phyloP scores from a whole-genome alignment of 2,113 vertebrate genomes.

The Myotis brandtii region DNA sequence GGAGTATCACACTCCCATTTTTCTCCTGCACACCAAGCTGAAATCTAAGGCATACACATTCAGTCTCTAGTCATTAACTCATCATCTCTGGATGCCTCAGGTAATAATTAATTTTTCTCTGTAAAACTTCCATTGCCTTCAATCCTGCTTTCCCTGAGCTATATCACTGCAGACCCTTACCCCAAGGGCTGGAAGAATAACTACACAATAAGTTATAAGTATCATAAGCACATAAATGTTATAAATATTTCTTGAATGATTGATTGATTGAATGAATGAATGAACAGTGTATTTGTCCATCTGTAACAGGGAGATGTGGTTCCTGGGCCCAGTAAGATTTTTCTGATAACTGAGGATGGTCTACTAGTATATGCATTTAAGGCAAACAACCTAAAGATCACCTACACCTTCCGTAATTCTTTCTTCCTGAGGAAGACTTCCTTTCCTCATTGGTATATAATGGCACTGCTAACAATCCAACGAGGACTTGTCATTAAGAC shows the following conservation, averaged over 20 bases:
- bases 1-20: background rate
- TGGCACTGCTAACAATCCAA: too few species aligned
- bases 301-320: background rate
- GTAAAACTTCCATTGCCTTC: background rate
- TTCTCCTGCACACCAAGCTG: background rate
- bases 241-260: background rate
- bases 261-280: background rate
- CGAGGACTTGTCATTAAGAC: too few species aligned
- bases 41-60: background rate
- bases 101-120: background rate
- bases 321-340: background rate
- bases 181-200: background rate
- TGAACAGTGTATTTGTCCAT: background rate
- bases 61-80: background rate
- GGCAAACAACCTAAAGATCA: background rate
- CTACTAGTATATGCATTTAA: too few species aligned
- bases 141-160: background rate
- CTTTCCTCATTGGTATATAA: background rate
- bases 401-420: background rate
- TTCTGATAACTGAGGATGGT: background rate
- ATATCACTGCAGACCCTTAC: background rate
- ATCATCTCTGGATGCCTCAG: background rate
- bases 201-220: background rate
- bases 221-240: background rate
- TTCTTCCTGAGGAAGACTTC: background rate